Percentiles rank a stretch among this genome's conserved stretches.
Conservation (phyloP, 1,140 invertebrate genomes). For the Argopecten irradians region DNA sequence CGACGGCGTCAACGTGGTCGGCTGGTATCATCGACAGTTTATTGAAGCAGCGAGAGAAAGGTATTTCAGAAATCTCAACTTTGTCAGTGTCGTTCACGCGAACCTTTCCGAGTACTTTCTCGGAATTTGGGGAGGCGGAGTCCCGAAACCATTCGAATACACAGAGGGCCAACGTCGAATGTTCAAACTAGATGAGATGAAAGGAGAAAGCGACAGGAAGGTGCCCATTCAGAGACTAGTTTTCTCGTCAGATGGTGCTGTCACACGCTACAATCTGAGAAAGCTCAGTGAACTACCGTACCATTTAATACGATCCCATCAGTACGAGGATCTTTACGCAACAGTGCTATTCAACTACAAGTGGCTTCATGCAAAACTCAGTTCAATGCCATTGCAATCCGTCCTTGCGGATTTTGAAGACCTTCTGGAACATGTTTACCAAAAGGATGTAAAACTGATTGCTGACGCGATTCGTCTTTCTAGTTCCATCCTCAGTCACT, state of each 20-base stretch:
- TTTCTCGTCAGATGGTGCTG: slow-evolving; percentile 91
- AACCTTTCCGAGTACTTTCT: slow-evolving; percentile 98
- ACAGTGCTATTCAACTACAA: slow-evolving; percentile 98
- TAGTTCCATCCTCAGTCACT: slow-evolving; percentile 83
- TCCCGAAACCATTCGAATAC: slow-evolving; percentile 96
- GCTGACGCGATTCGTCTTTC: slow-evolving; percentile 94
- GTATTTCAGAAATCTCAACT: slow-evolving; percentile 98
- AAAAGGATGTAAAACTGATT: slow-evolving; percentile 93
- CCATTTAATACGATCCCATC: slow-evolving; percentile 91
- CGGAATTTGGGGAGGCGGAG: slow-evolving; percentile 87
- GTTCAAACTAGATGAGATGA: slow-evolving; percentile 85
- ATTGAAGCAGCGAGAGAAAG: slow-evolving; percentile 85
- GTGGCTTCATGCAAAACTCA: slow-evolving; percentile 97
- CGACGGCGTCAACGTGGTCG: slow-evolving; percentile 96
- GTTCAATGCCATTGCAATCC: slow-evolving; percentile 93
- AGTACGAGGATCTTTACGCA: slow-evolving; percentile 94
- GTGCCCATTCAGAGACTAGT: slow-evolving; percentile 96
- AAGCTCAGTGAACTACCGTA: slow-evolving; percentile 89
- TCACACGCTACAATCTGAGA: slow-evolving; percentile 79
- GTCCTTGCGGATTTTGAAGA: slow-evolving; percentile 98
- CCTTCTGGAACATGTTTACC: slow-evolving; percentile 86
- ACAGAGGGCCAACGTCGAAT: slow-evolving; percentile 96
- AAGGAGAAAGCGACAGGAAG: slow-evolving; percentile 95
- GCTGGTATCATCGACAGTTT: slow-evolving; percentile 91
- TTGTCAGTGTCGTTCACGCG: slow-evolving; percentile 97